Percentiles rank a stretch among this genome's conserved stretches.
Evolutionary conservation across 2,797 vertebrate species (phyloP).

Genomic region (Channallabes apus): DNA sequence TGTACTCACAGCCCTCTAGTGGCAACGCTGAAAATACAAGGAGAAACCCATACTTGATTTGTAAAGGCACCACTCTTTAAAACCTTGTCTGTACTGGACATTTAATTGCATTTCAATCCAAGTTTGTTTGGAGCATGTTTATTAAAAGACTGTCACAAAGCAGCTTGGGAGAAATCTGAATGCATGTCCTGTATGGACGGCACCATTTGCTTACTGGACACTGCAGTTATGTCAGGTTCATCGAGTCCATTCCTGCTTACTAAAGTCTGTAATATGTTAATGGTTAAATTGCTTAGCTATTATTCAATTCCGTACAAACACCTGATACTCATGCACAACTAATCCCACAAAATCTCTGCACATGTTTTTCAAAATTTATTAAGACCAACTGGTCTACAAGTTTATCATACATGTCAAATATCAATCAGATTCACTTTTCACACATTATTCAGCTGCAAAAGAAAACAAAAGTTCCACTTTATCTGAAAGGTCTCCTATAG

Average conservation of each 20-base stretch:
- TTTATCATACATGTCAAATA: conserved; percentile 43
- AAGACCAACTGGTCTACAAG: conserved; percentile 35
- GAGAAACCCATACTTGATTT: background rate
- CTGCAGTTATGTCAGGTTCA: background rate
- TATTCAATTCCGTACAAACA: background rate
- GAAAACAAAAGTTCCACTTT: conserved; percentile 24
- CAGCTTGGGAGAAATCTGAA: background rate
- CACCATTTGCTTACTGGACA: background rate
- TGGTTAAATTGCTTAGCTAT: conserved; percentile 25
- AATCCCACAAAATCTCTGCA: conserved; percentile 16
- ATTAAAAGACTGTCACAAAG: background rate
- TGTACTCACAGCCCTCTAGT: conserved; percentile 17
- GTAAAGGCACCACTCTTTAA: background rate
- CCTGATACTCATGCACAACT: background rate
- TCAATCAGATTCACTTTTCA: conserved; percentile 21
- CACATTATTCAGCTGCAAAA: conserved; percentile 20
- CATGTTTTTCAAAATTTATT: conserved; percentile 48
- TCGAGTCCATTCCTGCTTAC: background rate
- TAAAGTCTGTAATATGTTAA: conserved; percentile 16
- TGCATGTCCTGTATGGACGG: background rate
- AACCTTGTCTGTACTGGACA: background rate
- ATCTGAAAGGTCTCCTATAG: conserved; percentile 20
- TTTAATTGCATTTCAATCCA: background rate
- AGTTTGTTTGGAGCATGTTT: background rate
- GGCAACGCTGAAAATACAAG: conserved; percentile 1